A percentile compares a stretch with the other conserved stretches of the same genome.
Evolutionary conservation across 2,113 vertebrate species (phyloP).

Genomic region (Paradoxurus hermaphroditus): DNA sequence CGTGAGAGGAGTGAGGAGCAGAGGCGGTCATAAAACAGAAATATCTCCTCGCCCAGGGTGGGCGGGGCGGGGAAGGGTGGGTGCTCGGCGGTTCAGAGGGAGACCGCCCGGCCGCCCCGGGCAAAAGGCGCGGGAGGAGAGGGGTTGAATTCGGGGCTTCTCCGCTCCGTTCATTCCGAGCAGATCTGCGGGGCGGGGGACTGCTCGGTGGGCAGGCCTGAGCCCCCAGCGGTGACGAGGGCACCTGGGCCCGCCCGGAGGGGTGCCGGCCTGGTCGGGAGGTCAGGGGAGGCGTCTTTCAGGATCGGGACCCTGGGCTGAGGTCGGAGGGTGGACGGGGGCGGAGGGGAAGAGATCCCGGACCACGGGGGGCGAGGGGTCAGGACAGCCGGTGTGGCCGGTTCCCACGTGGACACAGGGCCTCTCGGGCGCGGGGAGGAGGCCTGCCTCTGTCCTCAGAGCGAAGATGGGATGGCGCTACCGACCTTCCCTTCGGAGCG

Average conservation of each 20-base stretch:
- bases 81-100: background rate
- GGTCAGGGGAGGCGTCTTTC: background rate
- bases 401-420: background rate
- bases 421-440: background rate
- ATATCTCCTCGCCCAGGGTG: background rate
- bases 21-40: slow-evolving; percentile 47
- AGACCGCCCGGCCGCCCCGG: background rate
- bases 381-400: accelerated
- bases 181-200: background rate
- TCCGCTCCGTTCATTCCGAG: background rate
- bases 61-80: background rate
- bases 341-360: background rate
- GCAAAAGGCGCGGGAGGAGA: background rate
- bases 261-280: accelerated
- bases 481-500: background rate
- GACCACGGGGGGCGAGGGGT: background rate
- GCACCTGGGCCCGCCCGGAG: background rate
- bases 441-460: background rate
- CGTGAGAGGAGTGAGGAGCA: slow-evolving; percentile 14
- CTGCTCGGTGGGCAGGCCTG: background rate
- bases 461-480: background rate
- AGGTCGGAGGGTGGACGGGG: background rate
- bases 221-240: accelerated
- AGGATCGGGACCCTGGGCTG: background rate
- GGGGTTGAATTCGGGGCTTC: background rate